A percentile compares a stretch with the other conserved stretches of the same genome.
Conservation (phyloP, 1,140 invertebrate species). For the Eupeodes corollae region DNA sequence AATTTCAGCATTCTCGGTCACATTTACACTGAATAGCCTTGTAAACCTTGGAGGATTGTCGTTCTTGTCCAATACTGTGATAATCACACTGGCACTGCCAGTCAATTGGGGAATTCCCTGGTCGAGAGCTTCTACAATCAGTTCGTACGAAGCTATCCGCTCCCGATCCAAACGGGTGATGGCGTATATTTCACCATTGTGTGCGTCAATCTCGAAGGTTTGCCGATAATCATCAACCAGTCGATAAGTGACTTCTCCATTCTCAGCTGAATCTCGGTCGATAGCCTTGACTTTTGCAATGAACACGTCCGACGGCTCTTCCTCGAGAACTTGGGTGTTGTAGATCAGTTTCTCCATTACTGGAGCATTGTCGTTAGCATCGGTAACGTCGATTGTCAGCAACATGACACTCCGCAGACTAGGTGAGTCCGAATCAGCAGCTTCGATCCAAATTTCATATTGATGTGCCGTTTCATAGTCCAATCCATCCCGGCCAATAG, state of each 20-base stretch:
- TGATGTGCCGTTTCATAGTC: conserved; percentile 77
- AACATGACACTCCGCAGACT: conserved; percentile 63
- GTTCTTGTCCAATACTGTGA: conserved; percentile 83
- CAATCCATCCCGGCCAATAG: conserved; percentile 61
- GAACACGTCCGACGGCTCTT: conserved; percentile 69
- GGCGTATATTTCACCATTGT: conserved; percentile 76
- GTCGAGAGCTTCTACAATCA: conserved; percentile 79
- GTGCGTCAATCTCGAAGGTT: conserved; percentile 68
- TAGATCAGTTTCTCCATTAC: conserved; percentile 70
- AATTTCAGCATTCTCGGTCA: conserved; percentile 88
- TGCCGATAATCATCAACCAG: conserved; percentile 63
- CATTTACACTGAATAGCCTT: conserved; percentile 81
- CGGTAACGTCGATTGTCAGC: conserved; percentile 74
- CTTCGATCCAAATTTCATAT: conserved; percentile 90
- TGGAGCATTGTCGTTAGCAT: conserved; percentile 85
- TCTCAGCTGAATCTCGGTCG: conserved; percentile 78
- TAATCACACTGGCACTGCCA: conserved; percentile 71
- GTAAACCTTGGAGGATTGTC: conserved; percentile 92
- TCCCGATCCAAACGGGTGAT: conserved; percentile 80
- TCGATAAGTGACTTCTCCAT: conserved; percentile 71
- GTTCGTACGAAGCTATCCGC: conserved; percentile 65
- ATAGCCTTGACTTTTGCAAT: conserved; percentile 68
- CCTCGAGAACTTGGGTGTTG: conserved; percentile 73
- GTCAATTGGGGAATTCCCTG: conserved; percentile 70
- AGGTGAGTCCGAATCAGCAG: conserved; percentile 70